Conservation (phyloP, 2,113 vertebrate genomes). For the Coregonus clupeaformis region DNA sequence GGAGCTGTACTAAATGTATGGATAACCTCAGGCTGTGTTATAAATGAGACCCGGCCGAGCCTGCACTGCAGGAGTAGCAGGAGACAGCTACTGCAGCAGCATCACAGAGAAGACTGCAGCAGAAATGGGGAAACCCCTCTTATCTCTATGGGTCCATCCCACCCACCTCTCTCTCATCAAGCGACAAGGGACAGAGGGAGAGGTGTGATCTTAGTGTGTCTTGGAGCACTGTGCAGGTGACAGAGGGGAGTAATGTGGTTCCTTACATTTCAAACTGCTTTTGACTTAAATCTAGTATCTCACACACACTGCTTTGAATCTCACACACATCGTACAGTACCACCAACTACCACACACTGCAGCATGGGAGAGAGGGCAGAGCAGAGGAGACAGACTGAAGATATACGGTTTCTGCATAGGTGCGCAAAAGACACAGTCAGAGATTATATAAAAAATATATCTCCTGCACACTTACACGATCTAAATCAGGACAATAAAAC, state of each 20-base stretch:
- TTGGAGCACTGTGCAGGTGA: too few relatives aligned
- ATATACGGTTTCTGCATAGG: slow-evolving; percentile 47
- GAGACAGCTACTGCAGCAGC: neutral
- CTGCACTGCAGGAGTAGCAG: neutral
- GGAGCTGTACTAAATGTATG: neutral
- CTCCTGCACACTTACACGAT: slow-evolving; percentile 16
- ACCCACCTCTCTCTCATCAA: slow-evolving; percentile 1
- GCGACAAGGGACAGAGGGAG: too few relatives aligned
- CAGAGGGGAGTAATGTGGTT: too few relatives aligned
- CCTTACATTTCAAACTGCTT: too few relatives aligned
- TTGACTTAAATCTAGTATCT: neutral
- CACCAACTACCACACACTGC: neutral
- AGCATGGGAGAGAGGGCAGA: slow-evolving; percentile 10
- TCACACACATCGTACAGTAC: neutral
- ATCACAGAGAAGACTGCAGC: slow-evolving; percentile 34
- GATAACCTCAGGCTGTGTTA: neutral
- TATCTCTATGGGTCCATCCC: slow-evolving; percentile 4
- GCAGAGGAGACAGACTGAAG: slow-evolving; percentile 20
- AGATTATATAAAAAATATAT: slow-evolving; percentile 36
- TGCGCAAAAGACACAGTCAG: slow-evolving; percentile 35
- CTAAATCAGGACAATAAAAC: slow-evolving; percentile 3
- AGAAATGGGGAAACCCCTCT: slow-evolving; percentile 61
- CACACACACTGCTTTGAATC: neutral
- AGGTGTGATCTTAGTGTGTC: too few relatives aligned
- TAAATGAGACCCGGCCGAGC: neutral